A percentile compares a stretch with the other conserved stretches of the same genome.
phyloP scores from a whole-genome alignment of 2,797 vertebrate species.

The Fistularia tabacaria region DNA sequence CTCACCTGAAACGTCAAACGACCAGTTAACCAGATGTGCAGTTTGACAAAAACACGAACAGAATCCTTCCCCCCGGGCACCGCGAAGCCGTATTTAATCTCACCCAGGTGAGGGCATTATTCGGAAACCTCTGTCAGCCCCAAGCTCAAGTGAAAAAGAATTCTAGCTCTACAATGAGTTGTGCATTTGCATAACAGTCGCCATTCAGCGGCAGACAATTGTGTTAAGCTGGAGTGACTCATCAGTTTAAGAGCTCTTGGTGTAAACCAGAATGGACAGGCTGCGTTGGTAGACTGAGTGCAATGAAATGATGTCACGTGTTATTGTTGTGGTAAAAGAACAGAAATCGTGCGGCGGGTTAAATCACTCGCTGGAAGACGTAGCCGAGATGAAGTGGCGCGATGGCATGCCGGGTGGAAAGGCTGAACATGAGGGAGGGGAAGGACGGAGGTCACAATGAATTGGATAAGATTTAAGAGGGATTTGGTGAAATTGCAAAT shows the following conservation, averaged over 20 bases:
- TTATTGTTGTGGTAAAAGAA: not conserved
- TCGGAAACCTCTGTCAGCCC: slow-evolving; percentile 4
- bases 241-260: not conserved
- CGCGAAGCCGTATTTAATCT: not conserved
- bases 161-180: too few relatives aligned
- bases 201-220: not conserved
- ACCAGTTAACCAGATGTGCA: slow-evolving; percentile 27
- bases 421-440: not conserved
- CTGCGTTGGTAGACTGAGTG: slow-evolving; percentile 2
- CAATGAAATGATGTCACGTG: slow-evolving; percentile 13
- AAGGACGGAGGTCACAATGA: not conserved
- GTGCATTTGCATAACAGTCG: not conserved
- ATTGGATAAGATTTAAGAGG: too few relatives aligned
- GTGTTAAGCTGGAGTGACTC: slow-evolving; percentile 5
- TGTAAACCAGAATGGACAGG: slow-evolving; percentile 6
- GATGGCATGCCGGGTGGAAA: slow-evolving; percentile 6
- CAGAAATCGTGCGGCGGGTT: not conserved
- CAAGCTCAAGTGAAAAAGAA: not conserved
- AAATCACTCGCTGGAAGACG: not conserved
- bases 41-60: slow-evolving; percentile 22
- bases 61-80: not conserved
- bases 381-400: slow-evolving; percentile 9
- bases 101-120: not conserved
- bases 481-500: too few relatives aligned
- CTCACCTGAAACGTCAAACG: slow-evolving; percentile 9